phyloP scores from a whole-genome alignment of 1,140 invertebrate species.

The Micrasema minimum region DNA sequence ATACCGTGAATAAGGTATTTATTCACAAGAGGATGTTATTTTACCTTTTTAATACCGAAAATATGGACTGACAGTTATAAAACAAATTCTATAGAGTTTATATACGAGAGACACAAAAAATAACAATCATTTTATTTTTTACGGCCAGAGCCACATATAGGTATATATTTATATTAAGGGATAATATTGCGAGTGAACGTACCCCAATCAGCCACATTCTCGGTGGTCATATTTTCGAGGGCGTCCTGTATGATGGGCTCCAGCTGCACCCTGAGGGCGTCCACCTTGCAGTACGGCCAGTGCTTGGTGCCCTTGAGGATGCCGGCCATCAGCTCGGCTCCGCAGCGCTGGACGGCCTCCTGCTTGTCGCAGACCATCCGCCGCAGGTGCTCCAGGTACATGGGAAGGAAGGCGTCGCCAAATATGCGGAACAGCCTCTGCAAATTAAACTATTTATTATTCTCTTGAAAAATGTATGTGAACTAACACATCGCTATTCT shows the following conservation, averaged over 20 bases:
- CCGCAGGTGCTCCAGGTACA: conserved; percentile 75
- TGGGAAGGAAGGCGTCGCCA: conserved; percentile 73
- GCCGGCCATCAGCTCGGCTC: conserved; percentile 83
- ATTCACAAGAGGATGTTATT: too few species aligned
- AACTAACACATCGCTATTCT: too few species aligned
- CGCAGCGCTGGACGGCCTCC: conserved; percentile 85
- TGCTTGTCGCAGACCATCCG: conserved; percentile 74
- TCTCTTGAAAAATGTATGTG: too few species aligned
- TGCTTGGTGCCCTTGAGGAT: conserved; percentile 84
- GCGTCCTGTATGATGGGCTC: conserved; percentile 71
- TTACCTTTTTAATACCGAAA: too few species aligned
- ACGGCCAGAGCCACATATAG: too few species aligned
- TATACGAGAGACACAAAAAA: too few species aligned
- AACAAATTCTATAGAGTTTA: too few species aligned
- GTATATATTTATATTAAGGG: too few species aligned
- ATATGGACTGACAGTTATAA: too few species aligned
- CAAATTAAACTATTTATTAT: too few species aligned
- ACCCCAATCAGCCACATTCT: conserved; percentile 60
- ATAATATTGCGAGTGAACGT: neutral
- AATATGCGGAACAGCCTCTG: conserved; percentile 84
- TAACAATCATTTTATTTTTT: too few species aligned
- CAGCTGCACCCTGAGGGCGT: conserved; percentile 69
- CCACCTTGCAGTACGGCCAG: conserved; percentile 78
- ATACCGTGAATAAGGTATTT: too few species aligned
- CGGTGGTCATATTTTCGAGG: conserved; percentile 72